Evolutionary conservation across 1,140 invertebrate genomes (phyloP), one percentile per base, ranked within the genome.

Genomic region (Drosophila ficusphila): DNA sequence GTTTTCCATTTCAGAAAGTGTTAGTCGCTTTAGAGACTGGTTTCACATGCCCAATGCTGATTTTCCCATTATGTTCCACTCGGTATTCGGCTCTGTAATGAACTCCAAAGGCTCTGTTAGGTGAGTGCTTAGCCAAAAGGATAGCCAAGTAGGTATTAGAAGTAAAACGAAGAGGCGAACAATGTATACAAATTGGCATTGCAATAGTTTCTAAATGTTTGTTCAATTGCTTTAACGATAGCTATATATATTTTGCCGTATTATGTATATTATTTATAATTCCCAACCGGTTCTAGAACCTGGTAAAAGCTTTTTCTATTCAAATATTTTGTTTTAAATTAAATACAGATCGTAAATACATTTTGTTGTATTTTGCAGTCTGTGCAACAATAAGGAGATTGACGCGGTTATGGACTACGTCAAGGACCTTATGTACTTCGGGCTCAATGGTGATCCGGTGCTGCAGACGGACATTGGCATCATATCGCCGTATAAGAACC

Each of bases 401-500:
- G 79, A 92, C 62, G 91, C 93, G 41, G 91, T 95, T 4, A 72
- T 93, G 51, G 70, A 92, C 16, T 95, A 95, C 72, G 90, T 94
- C 0, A 71, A 90, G 27, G 89, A 92, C 47, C 90, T 93, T 1
- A 74, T 93, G 11, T 72, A 75, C n/a, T 88, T 91, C 8, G 62
- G 93, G 52, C 48, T 90, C 5, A 79, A 91, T 33, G 76, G 91
- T 0, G 92, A 93, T 48, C 90, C 89, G 14, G 91, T 97, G 8
- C 42, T 49, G 2, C 89, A 92, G 38, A 90, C 93, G 21, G 94
- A 97, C 67, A 96, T 98, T 52, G 97, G 97, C 0, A 93, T 98
- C 18, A 95, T 98, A 44, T 95, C 96, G 4, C 97, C 97, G 0
- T 98, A 98, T 89, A 93, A 93, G 62, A 93, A 93, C 74, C 96